These are phyloP conservation scores for Coranthus polyacanthus DNA, from an alignment of 2,797 vertebrate genomes.

Conservation along the genomic window DNA sequence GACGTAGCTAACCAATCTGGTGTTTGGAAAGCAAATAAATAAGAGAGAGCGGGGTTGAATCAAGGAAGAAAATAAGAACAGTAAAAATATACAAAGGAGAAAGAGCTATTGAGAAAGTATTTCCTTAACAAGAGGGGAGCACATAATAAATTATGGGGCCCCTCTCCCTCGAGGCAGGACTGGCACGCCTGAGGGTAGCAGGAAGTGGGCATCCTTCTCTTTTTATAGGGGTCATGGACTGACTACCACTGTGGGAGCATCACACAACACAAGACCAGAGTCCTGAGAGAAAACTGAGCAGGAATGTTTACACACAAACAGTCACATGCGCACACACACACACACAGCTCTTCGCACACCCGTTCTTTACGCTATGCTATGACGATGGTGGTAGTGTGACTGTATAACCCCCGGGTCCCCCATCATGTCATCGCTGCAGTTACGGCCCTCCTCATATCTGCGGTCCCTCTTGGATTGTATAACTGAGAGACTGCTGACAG, in stretches of 20 bases:
- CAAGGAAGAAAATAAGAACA: slow-evolving; percentile 82
- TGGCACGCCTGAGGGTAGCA: slow-evolving; percentile 71
- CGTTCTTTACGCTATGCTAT: slow-evolving; percentile 30
- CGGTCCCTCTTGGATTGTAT: slow-evolving; percentile 60
- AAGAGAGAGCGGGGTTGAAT: slow-evolving; percentile 74
- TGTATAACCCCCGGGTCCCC: slow-evolving; percentile 46
- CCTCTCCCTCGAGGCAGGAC: slow-evolving; percentile 66
- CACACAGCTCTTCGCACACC: slow-evolving; percentile 15
- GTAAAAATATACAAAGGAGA: slow-evolving; percentile 85
- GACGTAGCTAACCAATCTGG: slow-evolving; percentile 56
- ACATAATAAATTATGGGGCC: slow-evolving; percentile 84
- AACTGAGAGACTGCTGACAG: slow-evolving; percentile 79
- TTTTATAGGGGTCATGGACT: slow-evolving; percentile 68
- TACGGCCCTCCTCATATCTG: slow-evolving; percentile 64
- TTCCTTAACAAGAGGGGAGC: slow-evolving; percentile 83
- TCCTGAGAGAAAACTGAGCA: slow-evolving; percentile 60
- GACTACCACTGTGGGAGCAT: slow-evolving; percentile 65
- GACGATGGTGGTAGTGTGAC: slow-evolving; percentile 64
- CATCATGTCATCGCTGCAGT: slow-evolving; percentile 68
- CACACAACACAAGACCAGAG: slow-evolving; percentile 27
- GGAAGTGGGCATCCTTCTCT: slow-evolving; percentile 80
- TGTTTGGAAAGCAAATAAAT: slow-evolving; percentile 88
- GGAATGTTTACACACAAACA: slow-evolving; percentile 49
- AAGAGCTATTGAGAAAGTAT: slow-evolving; percentile 84
- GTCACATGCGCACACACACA: slow-evolving; percentile 32